Evolutionary conservation across 2,113 vertebrate species (phyloP), one percentile per base, ranked within the genome.

Genomic region (Piprites chloris): DNA sequence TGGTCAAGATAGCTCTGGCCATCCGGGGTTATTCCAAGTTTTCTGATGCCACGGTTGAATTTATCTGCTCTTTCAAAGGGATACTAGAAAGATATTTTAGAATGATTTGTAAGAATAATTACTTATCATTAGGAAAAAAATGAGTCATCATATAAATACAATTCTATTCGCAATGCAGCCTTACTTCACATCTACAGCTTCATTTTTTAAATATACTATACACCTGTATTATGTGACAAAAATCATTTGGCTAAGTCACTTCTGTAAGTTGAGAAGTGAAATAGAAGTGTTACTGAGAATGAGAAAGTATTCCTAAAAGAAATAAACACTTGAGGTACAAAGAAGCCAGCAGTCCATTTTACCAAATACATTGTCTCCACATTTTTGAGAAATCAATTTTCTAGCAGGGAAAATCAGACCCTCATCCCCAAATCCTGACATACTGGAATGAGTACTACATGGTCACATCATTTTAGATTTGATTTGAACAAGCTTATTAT

Each of bases 1-100:
- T 99, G 99, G 96, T 99, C 99, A 91, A 99, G 98, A 96, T 99
- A 99, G 94, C 99, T 99, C 97, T 99, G 99, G 63, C 99, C 99
- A 68, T 99, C 99, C 0, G 99, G 99, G 46, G 99, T 99, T 89
- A 99, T 98, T 90, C 99, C 99, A 94, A 99, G 98, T 97, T 99
- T 99, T 93, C 99, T 98, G 97, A 99, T 99, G 83, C 99, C 99
- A 10, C 99, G 98, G 97, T 99, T 99, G 96, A 99, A 99, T 97
- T 99, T 99, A 97, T 99, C 99, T 37, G 99, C 99, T 94, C 99
- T 98, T 91, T 99, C 99, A 97, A 99, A 99, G 6, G 99, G 99
- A 95, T 99, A 99, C 99, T 99, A 87, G 35, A 95, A 89, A 97
- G 72, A 97, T 18, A 94, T 86, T 59, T 78, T 32, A 66, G 44